Conservation (phyloP, 2,888 invertebrate genomes). For the Scaptodrosophila latifasciaeformis region DNA sequence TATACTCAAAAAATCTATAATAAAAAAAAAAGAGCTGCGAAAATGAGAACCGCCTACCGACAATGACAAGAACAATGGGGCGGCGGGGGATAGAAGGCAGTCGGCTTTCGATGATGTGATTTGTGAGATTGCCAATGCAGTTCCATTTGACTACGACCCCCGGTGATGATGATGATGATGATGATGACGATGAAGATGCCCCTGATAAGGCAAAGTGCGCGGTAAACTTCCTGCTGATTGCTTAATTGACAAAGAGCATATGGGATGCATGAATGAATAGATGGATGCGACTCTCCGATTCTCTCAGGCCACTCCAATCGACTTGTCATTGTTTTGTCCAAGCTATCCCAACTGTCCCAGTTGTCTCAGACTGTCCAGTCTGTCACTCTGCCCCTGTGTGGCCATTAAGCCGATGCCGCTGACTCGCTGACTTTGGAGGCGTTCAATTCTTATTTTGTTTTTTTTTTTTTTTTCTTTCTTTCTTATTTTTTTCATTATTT, state of each 20-base stretch:
- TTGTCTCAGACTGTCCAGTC: slow-evolving; percentile 36
- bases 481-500: too few relatives aligned
- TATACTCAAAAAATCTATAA: neutral
- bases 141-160: too few relatives aligned
- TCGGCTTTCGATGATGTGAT: slow-evolving; percentile 54
- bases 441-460: too few relatives aligned
- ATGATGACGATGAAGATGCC: too few relatives aligned
- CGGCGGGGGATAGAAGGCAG: too few relatives aligned
- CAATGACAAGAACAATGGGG: slow-evolving; percentile 60
- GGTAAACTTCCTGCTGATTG: slow-evolving; percentile 68
- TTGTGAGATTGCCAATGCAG: too few relatives aligned
- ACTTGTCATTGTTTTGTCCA: slow-evolving; percentile 17
- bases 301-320: too few relatives aligned
- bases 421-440: slow-evolving; percentile 3
- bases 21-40: slow-evolving; percentile 40
- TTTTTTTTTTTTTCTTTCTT: too few relatives aligned
- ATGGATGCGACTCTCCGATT: too few relatives aligned
- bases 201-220: slow-evolving; percentile 65
- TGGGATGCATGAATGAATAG: slow-evolving; percentile 64
- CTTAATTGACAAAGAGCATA: slow-evolving; percentile 69
- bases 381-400: slow-evolving; percentile 49
- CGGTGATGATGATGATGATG: too few relatives aligned
- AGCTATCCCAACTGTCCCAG: too few relatives aligned
- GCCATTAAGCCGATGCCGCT: slow-evolving; percentile 54
- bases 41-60: slow-evolving; percentile 50